Conservation (phyloP, 2,113 vertebrate species). For the Campylorhamphus procurvoides region DNA sequence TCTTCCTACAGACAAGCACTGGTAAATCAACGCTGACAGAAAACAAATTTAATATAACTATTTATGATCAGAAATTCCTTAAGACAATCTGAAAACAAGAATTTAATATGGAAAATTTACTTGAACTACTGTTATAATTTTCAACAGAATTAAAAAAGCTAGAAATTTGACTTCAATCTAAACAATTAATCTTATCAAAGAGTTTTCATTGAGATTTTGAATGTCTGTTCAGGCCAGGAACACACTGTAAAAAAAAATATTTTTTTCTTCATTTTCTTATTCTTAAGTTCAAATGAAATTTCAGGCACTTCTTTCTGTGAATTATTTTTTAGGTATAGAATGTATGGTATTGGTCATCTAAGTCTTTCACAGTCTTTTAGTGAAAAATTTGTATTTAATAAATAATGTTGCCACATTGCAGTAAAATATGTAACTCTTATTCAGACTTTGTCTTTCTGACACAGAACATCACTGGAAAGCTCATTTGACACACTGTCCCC, state of each 20-base stretch:
- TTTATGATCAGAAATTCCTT: neutral
- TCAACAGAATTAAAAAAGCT: neutral
- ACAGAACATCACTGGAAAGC: neutral
- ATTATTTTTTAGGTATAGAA: neutral
- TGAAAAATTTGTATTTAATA: neutral
- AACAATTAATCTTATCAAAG: neutral
- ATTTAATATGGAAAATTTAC: neutral
- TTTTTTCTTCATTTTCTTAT: neutral
- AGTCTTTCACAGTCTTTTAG: neutral
- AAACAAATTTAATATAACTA: neutral
- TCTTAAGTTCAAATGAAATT: neutral
- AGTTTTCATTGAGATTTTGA: neutral
- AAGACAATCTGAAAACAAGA: neutral
- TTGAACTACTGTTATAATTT: fast-evolving
- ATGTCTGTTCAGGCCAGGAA: neutral
- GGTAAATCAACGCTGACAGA: neutral
- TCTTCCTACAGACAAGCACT: neutral
- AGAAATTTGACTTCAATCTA: neutral
- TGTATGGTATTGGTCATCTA: neutral
- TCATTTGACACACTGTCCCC: neutral
- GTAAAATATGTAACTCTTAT: neutral
- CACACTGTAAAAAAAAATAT: neutral
- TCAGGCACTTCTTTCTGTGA: neutral
- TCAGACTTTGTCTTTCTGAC: neutral
- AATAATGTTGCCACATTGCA: neutral